These are phyloP conservation scores for Volucella inflata DNA, from an alignment of 2,888 invertebrate genomes.

Conservation along the genomic window DNA sequence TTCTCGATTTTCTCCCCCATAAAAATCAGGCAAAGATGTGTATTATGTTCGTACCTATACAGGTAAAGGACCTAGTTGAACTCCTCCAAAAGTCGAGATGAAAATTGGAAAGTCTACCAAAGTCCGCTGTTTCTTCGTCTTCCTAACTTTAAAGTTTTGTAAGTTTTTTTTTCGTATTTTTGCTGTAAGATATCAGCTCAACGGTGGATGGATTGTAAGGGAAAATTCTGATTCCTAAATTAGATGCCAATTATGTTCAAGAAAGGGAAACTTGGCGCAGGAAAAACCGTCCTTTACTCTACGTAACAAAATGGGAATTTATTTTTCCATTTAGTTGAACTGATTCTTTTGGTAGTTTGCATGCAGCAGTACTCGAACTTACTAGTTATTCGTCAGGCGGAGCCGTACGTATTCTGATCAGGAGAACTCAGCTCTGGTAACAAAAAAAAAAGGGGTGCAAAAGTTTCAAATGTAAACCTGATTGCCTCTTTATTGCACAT, in stretches of 20 bases:
- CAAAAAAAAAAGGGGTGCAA: slow-evolving; percentile 32
- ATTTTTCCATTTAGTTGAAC: slow-evolving; percentile 16
- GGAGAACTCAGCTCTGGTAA: slow-evolving; percentile 1
- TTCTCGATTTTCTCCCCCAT: slow-evolving; percentile 11
- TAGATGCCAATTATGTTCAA: slow-evolving; percentile 73
- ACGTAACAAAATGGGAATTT: slow-evolving; percentile 40
- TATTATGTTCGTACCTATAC: background rate
- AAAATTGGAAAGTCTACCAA: slow-evolving; percentile 53
- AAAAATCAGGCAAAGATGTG: background rate
- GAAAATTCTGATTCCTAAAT: slow-evolving; percentile 62
- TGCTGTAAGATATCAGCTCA: slow-evolving; percentile 56
- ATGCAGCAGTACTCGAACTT: slow-evolving; percentile 22
- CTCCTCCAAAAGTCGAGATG: slow-evolving; percentile 14
- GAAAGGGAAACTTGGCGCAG: slow-evolving; percentile 47
- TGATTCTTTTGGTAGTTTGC: slow-evolving; percentile 55
- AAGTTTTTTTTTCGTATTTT: slow-evolving; percentile 52
- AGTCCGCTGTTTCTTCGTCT: background rate
- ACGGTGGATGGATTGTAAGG: slow-evolving; percentile 14
- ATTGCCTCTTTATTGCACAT: slow-evolving; percentile 74
- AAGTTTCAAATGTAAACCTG: slow-evolving; percentile 69
- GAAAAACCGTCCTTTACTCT: slow-evolving; percentile 32
- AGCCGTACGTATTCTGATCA: too few species aligned
- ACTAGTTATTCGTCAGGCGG: too few species aligned
- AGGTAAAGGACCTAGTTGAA: slow-evolving; percentile 19
- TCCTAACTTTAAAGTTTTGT: slow-evolving; percentile 45